phyloP scores from a whole-genome alignment of 2,888 invertebrate genomes.

The Labia minor region DNA sequence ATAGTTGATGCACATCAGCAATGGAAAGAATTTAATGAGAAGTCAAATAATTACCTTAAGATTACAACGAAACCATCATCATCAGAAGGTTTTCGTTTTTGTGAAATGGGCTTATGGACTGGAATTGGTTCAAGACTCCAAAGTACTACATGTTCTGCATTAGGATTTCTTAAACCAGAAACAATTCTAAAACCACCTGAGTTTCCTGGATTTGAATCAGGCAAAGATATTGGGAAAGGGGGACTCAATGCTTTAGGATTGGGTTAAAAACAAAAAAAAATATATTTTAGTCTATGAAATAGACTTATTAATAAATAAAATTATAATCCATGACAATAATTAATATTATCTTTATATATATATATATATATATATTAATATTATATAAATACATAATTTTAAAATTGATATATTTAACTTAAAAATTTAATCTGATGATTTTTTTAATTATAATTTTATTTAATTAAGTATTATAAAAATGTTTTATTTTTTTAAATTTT shows the following conservation, averaged over 20 bases:
- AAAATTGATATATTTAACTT: background rate
- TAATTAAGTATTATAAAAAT: no score
- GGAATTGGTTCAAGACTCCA: slow-evolving; percentile 48
- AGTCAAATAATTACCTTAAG: slow-evolving; percentile 44
- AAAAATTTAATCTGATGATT: no score
- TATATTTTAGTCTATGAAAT: no score
- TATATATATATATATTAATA: background rate
- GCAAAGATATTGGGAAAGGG: background rate
- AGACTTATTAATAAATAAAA: no score
- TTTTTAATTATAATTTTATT: no score
- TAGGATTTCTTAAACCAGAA: slow-evolving; percentile 17
- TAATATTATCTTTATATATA: background rate
- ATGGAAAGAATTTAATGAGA: slow-evolving; percentile 36
- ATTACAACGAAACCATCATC: slow-evolving; percentile 40
- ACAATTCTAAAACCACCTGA: slow-evolving; percentile 2
- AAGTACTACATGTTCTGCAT: slow-evolving; percentile 40
- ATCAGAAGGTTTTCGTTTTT: slow-evolving; percentile 37
- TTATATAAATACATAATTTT: background rate
- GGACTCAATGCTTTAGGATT: background rate
- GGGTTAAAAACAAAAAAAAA: background rate
- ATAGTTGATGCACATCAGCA: slow-evolving; percentile 30
- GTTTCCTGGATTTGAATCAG: background rate
- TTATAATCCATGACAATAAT: no score
- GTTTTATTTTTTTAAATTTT: no score
- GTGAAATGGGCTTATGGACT: slow-evolving; percentile 59